Base-by-base conservation (phyloP, 1,140 invertebrate genomes). In the Zaprionus vittiger region DNA sequence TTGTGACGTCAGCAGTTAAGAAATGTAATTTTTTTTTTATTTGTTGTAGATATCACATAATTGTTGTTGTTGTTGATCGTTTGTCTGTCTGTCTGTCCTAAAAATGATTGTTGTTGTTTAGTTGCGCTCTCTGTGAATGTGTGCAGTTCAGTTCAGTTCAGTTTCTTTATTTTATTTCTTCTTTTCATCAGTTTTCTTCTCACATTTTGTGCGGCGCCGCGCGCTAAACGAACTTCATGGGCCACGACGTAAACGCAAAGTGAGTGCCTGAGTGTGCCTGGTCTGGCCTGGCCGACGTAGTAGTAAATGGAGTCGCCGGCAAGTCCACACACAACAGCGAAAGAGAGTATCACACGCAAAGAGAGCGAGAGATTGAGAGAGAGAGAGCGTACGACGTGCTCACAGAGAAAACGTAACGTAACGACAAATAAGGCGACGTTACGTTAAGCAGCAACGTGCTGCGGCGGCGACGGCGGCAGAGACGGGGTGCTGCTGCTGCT, bases 31-130 rank as follows among this genome's bases (percentile, higher is more conserved):
- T 20, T 47, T 44, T 17, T 47, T 24, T 70, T 49, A 64, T 64
- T 73, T 77, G 41, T 76, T 84, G 81, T 90, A 89, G 78, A 90
- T 89, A 89, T 89, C 84, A 89, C 84, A 89, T 87, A 84, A 79
- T 89, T 84, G 81, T 81, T 87, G 69, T 82, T 81, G 74, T 17
- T 55, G 56, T 67, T 59, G 75, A 80, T 77, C 63, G 28, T 52
- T 24, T 24, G n/a, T 47, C 20, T 61, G 47, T 62, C 55, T 66
- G 24, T 31, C 6, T 22, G 62, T 52, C 57, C 44, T 49, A 67
- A 47, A 65, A 60, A 69, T 57, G 74, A 57, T 71, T 79, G 62
- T 82, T 81, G 44, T 55, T 70, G 56, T 73, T 64, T 65, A 66
- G 78, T 82, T 71, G 66, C 70, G 60, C 44, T 55, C 80, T 47